Percentiles rank a stretch among this genome's conserved stretches.
These are phyloP conservation scores for Odontamblyopus rebecca DNA, from an alignment of 2,797 vertebrate genomes.

Conservation along the genomic window DNA sequence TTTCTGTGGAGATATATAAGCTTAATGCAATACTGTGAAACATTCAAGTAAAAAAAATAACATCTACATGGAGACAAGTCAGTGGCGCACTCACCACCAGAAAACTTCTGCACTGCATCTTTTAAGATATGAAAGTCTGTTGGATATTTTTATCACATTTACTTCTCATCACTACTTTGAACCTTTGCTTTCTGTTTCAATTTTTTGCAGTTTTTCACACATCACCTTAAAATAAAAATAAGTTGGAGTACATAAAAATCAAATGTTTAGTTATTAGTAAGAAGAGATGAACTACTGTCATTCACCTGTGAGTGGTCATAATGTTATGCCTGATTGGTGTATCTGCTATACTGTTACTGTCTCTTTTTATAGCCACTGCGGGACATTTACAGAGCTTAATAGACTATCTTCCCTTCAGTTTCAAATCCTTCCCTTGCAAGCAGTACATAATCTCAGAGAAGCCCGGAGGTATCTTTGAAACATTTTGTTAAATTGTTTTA, in stretches of 20 bases:
- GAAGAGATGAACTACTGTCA: neutral
- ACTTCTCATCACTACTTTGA: too few species aligned
- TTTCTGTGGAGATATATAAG: neutral
- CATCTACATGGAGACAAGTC: neutral
- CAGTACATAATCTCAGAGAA: slow-evolving; percentile 57
- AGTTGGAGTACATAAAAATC: too few species aligned
- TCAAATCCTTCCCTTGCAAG: slow-evolving; percentile 50
- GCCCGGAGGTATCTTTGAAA: slow-evolving; percentile 59
- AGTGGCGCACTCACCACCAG: neutral
- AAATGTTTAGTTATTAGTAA: too few species aligned
- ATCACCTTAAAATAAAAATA: too few species aligned
- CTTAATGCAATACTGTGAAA: too few species aligned
- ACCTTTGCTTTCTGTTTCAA: too few species aligned
- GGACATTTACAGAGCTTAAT: slow-evolving; percentile 38
- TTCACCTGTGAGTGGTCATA: slow-evolving; percentile 1
- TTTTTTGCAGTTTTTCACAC: too few species aligned
- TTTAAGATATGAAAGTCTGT: neutral
- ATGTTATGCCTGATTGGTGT: neutral
- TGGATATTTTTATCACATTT: neutral
- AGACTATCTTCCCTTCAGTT: slow-evolving; percentile 35
- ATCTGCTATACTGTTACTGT: slow-evolving; percentile 8
- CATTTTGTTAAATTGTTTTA: slow-evolving; percentile 57
- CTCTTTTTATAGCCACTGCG: slow-evolving; percentile 34
- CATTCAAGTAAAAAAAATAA: neutral
- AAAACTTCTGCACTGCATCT: neutral